Evolutionary conservation across 2,888 invertebrate genomes (phyloP), one percentile per base, ranked within the genome.

Genomic region (Macropis europaea): DNA sequence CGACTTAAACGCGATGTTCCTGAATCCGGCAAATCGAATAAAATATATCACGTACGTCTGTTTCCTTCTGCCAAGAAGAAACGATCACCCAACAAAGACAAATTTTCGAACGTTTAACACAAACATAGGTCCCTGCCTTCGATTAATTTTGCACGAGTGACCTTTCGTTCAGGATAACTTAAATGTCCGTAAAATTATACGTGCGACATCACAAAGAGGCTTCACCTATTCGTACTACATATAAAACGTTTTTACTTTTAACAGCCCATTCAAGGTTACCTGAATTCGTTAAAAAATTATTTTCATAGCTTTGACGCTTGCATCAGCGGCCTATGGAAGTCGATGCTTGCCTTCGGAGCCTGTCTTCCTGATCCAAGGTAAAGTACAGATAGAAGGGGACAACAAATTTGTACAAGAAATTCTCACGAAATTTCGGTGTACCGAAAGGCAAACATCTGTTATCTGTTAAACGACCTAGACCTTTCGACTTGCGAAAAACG

Each of bases 391-490:
- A n/a, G 5, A 3, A n/a, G 3, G n/a, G 22, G 6, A 6, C 2
- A 11, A 2, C 9, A 54, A 40, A 77, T 83, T 81, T 82, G 81
- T 62, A 76, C 73, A 83, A 82, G 61, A 70, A 82, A 82, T 86
- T 85, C 67, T 68, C 79, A 73, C 56, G 52, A 77, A n/a, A 80
- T 84, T 87, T 84, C 71, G 71, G 67, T 47, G 60, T 68, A 60
- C 62, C 76, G 79, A 77, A 82, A 83, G 81, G 53, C 50, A 28
- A 30, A 48, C 48, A 71, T 63, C 40, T 2, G 47, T 53, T 61
- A 53, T 59, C 45, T 17, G 53, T 28, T 22, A 61, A 64, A 60
- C 78, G 87, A 87, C 87, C 87, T 87, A 87, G 87, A 88, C 87
- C 88, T 88, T 87, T 85, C 82, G 76, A 64, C 73, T 69, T 17